Percentiles rank a stretch among this genome's conserved stretches.
phyloP scores from a whole-genome alignment of 2,797 vertebrate genomes.

The Poeciliopsis gracilis region DNA sequence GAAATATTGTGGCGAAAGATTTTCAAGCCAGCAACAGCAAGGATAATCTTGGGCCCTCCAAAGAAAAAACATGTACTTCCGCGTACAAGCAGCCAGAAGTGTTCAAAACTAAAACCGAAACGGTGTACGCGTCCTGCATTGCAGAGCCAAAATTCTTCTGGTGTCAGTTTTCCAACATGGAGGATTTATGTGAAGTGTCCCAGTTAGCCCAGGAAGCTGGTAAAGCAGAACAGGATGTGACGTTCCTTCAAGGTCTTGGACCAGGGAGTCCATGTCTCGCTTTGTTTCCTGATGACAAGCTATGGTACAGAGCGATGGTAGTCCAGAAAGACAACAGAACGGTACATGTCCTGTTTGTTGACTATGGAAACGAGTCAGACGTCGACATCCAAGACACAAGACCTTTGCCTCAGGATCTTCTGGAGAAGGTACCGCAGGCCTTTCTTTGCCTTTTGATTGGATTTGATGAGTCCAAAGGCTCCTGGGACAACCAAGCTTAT shows the following conservation, averaged over 20 bases:
- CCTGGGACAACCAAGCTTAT: constrained; percentile 79
- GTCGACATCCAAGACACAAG: constrained; percentile 71
- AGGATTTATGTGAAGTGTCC: constrained; percentile 48
- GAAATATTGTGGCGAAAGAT: neutral
- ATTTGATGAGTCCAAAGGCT: constrained; percentile 76
- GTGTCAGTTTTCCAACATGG: constrained; percentile 79
- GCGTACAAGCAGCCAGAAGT: constrained; percentile 57
- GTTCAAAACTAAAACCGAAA: constrained; percentile 55
- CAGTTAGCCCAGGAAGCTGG: constrained; percentile 76
- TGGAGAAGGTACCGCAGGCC: constrained; percentile 80
- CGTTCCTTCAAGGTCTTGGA: constrained; percentile 47
- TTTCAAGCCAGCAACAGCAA: neutral
- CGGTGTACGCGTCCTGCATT: constrained; percentile 79
- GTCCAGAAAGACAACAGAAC: constrained; percentile 38
- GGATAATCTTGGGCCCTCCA: too few relatives aligned
- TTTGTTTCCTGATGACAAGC: constrained; percentile 80
- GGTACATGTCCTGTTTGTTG: constrained; percentile 80
- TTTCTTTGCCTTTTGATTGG: constrained; percentile 86
- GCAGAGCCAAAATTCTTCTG: constrained; percentile 87
- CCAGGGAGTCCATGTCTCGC: constrained; percentile 83
- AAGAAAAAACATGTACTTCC: neutral
- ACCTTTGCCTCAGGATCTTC: constrained; percentile 74
- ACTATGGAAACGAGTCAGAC: constrained; percentile 86
- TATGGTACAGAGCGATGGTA: constrained; percentile 86
- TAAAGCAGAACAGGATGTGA: constrained; percentile 33